Base-by-base conservation (phyloP, 2,888 invertebrate genomes). In the Axea sp. region DNA sequence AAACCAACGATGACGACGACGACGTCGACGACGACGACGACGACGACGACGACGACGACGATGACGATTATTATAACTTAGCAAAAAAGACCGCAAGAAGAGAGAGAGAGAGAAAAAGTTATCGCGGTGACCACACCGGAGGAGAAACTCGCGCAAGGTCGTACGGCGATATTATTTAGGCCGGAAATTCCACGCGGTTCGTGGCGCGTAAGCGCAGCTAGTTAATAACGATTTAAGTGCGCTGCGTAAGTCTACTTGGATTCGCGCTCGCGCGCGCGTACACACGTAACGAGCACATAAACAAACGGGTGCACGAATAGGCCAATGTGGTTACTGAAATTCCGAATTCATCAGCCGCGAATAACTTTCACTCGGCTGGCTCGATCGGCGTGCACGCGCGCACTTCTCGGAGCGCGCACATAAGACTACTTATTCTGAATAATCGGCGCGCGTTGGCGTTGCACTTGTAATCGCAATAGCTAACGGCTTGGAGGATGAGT, bases 101-200 rank as follows among this genome's bases (percentile, higher is more conserved):
- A n/a, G n/a, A n/a, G n/a, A n/a, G n/a, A n/a, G n/a, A n/a, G n/a
- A n/a, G n/a, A n/a, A n/a, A n/a, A n/a, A n/a, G n/a, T n/a, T n/a
- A n/a, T n/a, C n/a, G n/a, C n/a, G n/a, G n/a, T 76, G n/a, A n/a
- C n/a, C n/a, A n/a, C n/a, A n/a, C n/a, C 11, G 11, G 3, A 17
- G 76, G 78, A 78, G 79, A 81, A 82, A 82, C 78, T 80, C 75
- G 73, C 67, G 79, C 82, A 82, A 82, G 82, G 82, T 81, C 81
- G 82, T 60, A 41, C 59, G 55, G 53, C 76, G 73, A 75, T 55
- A 73, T 72, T 74, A 79, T 80, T 79, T 77, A 81, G 80, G 71
- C 80, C 81, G 81, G 81, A 81, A 81, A 80, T 81, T 77, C 78
- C 81, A 77, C 62, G 74, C 45, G 60, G 30, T 57, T 43, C 17